phyloP scores from a whole-genome alignment of 2,113 vertebrate species.

The Boulengeromyrus knoepffleri region DNA sequence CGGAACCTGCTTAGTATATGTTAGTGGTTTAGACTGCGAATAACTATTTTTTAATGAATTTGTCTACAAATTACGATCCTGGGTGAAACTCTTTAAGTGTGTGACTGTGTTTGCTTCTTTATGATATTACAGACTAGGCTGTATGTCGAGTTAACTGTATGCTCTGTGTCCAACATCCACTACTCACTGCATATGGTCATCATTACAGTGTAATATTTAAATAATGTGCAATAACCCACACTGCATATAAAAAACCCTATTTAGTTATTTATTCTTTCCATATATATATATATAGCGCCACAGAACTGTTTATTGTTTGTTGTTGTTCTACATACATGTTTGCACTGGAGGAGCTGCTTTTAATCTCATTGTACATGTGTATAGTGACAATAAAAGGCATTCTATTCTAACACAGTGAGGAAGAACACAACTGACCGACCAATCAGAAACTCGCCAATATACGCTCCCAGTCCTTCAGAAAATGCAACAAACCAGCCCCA shows the following conservation, averaged over 20 bases:
- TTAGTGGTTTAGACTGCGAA: background rate
- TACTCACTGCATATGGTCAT: too few relatives aligned
- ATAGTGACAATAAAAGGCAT: too few relatives aligned
- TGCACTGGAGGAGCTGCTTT: too few relatives aligned
- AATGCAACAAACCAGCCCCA: conserved; percentile 48
- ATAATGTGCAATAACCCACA: too few relatives aligned
- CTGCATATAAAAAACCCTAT: too few relatives aligned
- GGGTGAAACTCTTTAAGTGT: background rate
- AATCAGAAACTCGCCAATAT: background rate
- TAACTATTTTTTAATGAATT: background rate
- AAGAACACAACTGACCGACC: background rate
- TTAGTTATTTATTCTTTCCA: too few relatives aligned
- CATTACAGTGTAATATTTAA: too few relatives aligned
- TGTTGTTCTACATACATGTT: too few relatives aligned
- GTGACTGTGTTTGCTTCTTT: background rate
- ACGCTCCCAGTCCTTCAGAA: background rate
- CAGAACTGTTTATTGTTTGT: too few relatives aligned
- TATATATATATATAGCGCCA: too few relatives aligned
- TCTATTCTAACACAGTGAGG: background rate
- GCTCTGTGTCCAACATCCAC: too few relatives aligned
- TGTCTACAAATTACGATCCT: background rate
- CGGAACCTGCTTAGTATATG: background rate
- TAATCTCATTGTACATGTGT: too few relatives aligned
- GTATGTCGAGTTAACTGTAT: background rate
- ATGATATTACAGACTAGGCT: background rate